Evolutionary conservation across 2,888 invertebrate genomes (phyloP), one percentile per base, ranked within the genome.

Genomic region (Bombyx huttoni): DNA sequence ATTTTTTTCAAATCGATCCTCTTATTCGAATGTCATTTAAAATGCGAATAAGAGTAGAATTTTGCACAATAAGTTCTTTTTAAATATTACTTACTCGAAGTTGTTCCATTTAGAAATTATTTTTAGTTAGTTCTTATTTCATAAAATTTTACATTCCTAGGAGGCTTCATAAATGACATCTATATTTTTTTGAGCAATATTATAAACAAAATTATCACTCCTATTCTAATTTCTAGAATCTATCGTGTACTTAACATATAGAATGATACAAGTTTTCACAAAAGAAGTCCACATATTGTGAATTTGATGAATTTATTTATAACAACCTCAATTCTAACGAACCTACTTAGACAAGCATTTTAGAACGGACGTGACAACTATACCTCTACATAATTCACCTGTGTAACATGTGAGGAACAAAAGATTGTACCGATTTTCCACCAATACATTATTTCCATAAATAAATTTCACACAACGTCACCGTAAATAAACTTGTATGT

Each of bases 391-490:
- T 40, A 40, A 73, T 74, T 80, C 80, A 81, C 78, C 78, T 71
- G 70, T 70, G 68, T 67, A 60, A 56, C 58, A 60, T 60, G 40
- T 40, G 40, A 40, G 40, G 40, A 40, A 40, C 40, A 40, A 40
- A 40, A 40, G 40, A 7, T 7, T 6, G 40, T 40, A 40, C 40
- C 40, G 12, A 40, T 66, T 73, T 75, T 70, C 68, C 74, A 79
- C 73, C 58, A 69, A 63, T 63, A 61, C 67, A 64, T 67, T 65
- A 69, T 64, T 62, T 72, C 67, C 64, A 64, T 64, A 69, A 70
- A 70, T 70, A 65, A 67, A 65, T 75, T 76, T 75, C 73, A 81
- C 86, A 75, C 70, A 78, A 81, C 70, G 77, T 79, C 82, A 85
- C 83, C 75, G 72, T 70, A 75, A 79, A 78, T 73, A 73, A 76